Evolutionary conservation across 2,888 invertebrate species (phyloP), one percentile per base, ranked within the genome.

Genomic region (Ypsolopha scabrella): DNA sequence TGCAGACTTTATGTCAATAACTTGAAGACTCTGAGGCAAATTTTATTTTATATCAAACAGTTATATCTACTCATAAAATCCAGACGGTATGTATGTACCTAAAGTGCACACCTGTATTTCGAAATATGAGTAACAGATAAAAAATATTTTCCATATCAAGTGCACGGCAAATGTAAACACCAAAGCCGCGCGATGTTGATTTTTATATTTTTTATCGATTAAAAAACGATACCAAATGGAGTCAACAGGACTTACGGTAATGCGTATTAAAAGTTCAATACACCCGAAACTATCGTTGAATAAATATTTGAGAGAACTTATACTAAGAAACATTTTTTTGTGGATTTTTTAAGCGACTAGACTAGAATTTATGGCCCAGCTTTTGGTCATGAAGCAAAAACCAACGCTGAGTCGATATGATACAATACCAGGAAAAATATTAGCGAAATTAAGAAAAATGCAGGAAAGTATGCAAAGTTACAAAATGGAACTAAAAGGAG

Each of bases 141-240:
- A 68, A 68, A 64, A 68, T 68, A 66, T 75, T 71, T 72, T 71
- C 67, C 71, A 68, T 82, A 82, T 83, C 80, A 83, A 83, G 83
- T 83, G 83, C 67, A 62, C 65, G 60, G 63, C 35, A 24, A 49
- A 39, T 58, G 73, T 65, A 74, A 82, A 83, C 68, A 82, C 63
- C 58, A 64, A 67, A 62, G 58, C 63, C 24, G 24, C 24, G 24
- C 37, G 54, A 59, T 83, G 74, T 85, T 83, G 75, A 75, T 80
- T 82, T 81, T n/a, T n/a, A n/a, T 24, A 24, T 24, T 24, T 24
- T 80, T 75, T 72, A 73, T 67, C 75, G 82, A 80, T 82, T 79
- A 79, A 59, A 55, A 52, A 44, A 51, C 60, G 74, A 75, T 76
- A 75, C 66, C 11, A 47, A 54, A 51, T 58, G 58, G 54, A 60